phyloP scores from a whole-genome alignment of 2,888 invertebrate genomes.

The Orthonychiurus folsomi region DNA sequence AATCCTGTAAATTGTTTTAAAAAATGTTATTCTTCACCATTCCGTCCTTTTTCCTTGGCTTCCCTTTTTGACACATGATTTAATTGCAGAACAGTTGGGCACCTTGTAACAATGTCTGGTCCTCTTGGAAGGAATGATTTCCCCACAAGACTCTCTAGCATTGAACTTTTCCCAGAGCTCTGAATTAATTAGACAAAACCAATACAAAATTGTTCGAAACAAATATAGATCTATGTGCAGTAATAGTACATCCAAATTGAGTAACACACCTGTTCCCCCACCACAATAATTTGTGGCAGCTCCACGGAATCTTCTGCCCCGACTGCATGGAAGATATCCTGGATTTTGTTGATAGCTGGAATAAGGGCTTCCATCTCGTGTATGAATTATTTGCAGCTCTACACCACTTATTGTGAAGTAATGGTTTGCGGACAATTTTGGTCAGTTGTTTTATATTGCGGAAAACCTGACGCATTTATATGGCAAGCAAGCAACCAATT shows the following conservation, averaged over 20 bases:
- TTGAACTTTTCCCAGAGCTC: conserved; percentile 99
- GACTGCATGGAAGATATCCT: conserved; percentile 98
- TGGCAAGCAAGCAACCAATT: too few relatives aligned
- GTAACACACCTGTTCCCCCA: conserved; percentile 82
- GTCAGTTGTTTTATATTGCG: too few relatives aligned
- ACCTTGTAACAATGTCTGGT: conserved; percentile 90
- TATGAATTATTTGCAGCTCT: too few relatives aligned
- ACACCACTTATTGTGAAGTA: too few relatives aligned
- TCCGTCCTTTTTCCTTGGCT: conserved; percentile 61
- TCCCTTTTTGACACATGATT: conserved; percentile 82
- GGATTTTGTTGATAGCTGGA: conserved; percentile 97
- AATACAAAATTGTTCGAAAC: neutral
- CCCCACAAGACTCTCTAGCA: conserved; percentile 95
- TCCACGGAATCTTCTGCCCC: conserved; percentile 91
- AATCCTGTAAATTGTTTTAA: neutral
- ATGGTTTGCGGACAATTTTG: too few relatives aligned
- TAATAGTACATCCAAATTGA: neutral
- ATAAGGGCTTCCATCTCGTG: conserved; percentile 99
- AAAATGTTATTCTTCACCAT: too few relatives aligned
- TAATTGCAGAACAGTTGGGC: conserved; percentile 88
- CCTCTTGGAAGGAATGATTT: conserved; percentile 94
- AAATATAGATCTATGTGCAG: too few relatives aligned
- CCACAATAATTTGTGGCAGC: conserved; percentile 96
- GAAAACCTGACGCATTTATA: too few relatives aligned
- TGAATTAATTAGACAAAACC: conserved; percentile 48